A percentile compares a stretch with the other conserved stretches of the same genome.
These are phyloP conservation scores for Erinaceus europaeus DNA, from an alignment of 2,113 vertebrate species.

Conservation along the genomic window DNA sequence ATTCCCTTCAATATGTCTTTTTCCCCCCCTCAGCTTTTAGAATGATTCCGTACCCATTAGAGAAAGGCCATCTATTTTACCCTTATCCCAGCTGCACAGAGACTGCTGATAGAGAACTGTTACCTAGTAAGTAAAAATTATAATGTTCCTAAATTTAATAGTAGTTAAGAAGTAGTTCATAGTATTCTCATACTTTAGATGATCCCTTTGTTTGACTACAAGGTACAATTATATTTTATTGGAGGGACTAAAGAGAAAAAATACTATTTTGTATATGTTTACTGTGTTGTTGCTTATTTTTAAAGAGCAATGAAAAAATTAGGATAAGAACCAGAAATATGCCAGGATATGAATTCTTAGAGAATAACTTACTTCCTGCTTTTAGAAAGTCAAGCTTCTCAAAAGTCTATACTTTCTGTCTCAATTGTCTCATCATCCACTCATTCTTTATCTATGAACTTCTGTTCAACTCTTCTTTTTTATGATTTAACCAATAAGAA, in stretches of 20 bases:
- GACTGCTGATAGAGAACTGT: slow-evolving; percentile 95
- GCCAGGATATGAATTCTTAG: neutral
- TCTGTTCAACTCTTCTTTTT: slow-evolving; percentile 34
- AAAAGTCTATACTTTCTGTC: neutral
- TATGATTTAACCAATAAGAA: slow-evolving; percentile 3
- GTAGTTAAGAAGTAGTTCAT: slow-evolving; percentile 21
- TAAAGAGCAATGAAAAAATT: neutral
- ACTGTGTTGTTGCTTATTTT: no score
- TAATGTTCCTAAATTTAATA: slow-evolving; percentile 59
- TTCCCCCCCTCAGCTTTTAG: slow-evolving; percentile 89
- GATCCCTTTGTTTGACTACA: slow-evolving; percentile 15
- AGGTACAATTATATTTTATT: neutral
- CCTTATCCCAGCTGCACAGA: slow-evolving; percentile 99
- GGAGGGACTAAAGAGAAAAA: neutral
- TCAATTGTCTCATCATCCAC: neutral
- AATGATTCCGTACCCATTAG: slow-evolving; percentile 97
- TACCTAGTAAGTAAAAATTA: slow-evolving; percentile 92
- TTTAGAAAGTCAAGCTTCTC: neutral
- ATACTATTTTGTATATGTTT: slow-evolving; percentile 16
- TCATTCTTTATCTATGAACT: slow-evolving; percentile 10
- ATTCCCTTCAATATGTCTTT: no score
- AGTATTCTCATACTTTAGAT: slow-evolving; percentile 39
- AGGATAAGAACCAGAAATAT: neutral
- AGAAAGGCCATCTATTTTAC: slow-evolving; percentile 99
- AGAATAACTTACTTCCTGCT: neutral